Base-by-base conservation (phyloP, 2,888 invertebrate genomes). In the Bimastos eiseni region DNA sequence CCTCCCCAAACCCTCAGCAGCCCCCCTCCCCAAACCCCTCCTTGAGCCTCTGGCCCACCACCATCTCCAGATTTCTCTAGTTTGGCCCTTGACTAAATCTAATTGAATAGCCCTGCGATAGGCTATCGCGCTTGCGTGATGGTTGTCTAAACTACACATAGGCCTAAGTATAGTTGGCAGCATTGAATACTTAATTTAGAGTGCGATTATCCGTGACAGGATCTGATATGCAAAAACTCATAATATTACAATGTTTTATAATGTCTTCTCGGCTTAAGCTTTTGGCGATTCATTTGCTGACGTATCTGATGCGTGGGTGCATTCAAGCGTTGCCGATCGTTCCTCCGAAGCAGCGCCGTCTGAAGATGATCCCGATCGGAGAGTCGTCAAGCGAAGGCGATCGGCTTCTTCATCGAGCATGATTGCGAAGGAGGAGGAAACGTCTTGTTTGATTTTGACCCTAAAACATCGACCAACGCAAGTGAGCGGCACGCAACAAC, bases 361-460 rank as follows among this genome's bases (percentile, higher is more conserved):
- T 4, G 70, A 2, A 30, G 70, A 41, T 13, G 5, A 1, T 41
- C 41, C 41, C 41, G 41, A 41, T 41, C 8, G 49, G 49, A 49
- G 19, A 49, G 49, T 44, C 19, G 8, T 70, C 70, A 13, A n/a
- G n/a, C n/a, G 70, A 70, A n/a, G 70, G n/a, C 4, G 70, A 70
- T 70, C 70, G 5, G 70, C 8, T 70, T 70, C n/a, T n/a, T n/a
- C 49, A 49, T 24, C 49, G 70, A 30, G n/a, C 70, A 70, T n/a
- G 30, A 70, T 70, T 70, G 70, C 70, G 70, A 70, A 70, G 30
- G 70, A 70, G n/a, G n/a, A 70, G 11, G 55, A n/a, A n/a, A n/a
- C 44, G 49, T 70, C 70, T 70, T 70, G 70, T 70, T 70, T 70
- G 70, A 70, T 70, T 30, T 70, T 70, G 70, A n/a, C 70, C 70